Evolutionary conservation across 2,888 invertebrate species (phyloP).

Genomic region (Synanthedon andrenaeformis): DNA sequence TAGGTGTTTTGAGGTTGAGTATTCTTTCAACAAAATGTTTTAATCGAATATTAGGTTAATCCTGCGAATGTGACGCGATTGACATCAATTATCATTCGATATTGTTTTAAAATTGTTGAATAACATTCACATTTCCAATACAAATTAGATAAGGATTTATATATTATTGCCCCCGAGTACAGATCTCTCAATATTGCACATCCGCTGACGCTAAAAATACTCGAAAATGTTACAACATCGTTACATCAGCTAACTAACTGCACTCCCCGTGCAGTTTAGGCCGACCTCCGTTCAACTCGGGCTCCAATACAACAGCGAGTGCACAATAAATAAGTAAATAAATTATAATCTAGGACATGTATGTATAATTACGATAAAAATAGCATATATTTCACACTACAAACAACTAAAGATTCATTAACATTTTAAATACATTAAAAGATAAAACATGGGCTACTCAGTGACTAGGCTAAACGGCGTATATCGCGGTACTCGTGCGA

Average conservation of each 20-base stretch:
- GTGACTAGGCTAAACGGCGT: conserved; percentile 66
- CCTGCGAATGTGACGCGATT: too few relatives aligned
- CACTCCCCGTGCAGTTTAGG: conserved; percentile 12
- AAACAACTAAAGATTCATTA: conserved; percentile 64
- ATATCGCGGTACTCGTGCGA: too few relatives aligned
- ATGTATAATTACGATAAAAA: conserved; percentile 42
- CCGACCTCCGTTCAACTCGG: conserved; percentile 10
- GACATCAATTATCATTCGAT: too few relatives aligned
- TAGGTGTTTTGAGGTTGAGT: too few relatives aligned
- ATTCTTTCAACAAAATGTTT: too few relatives aligned
- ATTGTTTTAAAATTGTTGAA: too few relatives aligned
- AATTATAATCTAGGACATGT: conserved; percentile 44
- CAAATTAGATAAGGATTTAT: too few relatives aligned
- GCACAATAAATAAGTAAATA: conserved; percentile 55
- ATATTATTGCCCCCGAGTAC: too few relatives aligned
- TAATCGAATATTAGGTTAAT: too few relatives aligned
- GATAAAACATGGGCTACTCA: conserved; percentile 64
- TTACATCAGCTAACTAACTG: conserved; percentile 18
- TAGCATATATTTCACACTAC: conserved; percentile 57
- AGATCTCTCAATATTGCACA: conserved; percentile 35
- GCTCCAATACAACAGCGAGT: conserved; percentile 24
- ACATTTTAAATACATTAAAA: conserved; percentile 57
- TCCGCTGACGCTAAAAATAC: conserved; percentile 14
- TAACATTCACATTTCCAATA: too few relatives aligned
- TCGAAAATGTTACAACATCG: conserved; percentile 20